phyloP scores from a whole-genome alignment of 2,113 vertebrate genomes.

The Nicator chloris region DNA sequence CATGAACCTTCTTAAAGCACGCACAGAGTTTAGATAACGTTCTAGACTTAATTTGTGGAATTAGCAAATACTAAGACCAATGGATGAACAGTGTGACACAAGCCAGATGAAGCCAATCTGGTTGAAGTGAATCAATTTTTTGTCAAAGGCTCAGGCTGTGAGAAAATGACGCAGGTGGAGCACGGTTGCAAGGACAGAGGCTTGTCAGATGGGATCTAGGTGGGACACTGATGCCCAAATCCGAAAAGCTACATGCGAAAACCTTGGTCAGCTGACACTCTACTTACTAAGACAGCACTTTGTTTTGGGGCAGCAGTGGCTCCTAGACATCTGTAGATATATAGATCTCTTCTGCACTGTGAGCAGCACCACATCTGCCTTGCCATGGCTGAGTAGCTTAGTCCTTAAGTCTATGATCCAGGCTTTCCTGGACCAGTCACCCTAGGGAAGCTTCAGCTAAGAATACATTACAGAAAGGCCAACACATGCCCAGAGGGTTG shows the following conservation, averaged over 20 bases:
- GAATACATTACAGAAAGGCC: not conserved
- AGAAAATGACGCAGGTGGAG: not conserved
- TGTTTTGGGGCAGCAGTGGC: not conserved
- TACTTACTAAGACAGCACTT: not conserved
- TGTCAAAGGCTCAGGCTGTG: not conserved
- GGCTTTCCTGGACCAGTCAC: not conserved
- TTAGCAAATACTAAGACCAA: not conserved
- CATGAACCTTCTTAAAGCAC: not conserved
- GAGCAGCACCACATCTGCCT: not conserved
- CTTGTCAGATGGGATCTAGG: not conserved
- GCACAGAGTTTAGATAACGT: not conserved
- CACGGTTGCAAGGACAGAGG: not conserved
- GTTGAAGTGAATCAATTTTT: not conserved
- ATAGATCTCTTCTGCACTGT: not conserved
- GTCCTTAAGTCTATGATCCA: not conserved
- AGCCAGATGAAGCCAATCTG: not conserved
- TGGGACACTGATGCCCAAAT: not conserved
- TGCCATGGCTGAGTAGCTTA: not conserved
- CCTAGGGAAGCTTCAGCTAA: not conserved
- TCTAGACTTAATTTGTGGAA: not conserved
- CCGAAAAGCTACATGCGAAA: not conserved
- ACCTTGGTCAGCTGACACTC: not conserved
- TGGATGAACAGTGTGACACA: not conserved
- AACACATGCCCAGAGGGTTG: not conserved
- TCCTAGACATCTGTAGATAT: fast-evolving